Evolutionary conservation across 2,888 invertebrate genomes (phyloP).

Genomic region (Dendrolimus houi): DNA sequence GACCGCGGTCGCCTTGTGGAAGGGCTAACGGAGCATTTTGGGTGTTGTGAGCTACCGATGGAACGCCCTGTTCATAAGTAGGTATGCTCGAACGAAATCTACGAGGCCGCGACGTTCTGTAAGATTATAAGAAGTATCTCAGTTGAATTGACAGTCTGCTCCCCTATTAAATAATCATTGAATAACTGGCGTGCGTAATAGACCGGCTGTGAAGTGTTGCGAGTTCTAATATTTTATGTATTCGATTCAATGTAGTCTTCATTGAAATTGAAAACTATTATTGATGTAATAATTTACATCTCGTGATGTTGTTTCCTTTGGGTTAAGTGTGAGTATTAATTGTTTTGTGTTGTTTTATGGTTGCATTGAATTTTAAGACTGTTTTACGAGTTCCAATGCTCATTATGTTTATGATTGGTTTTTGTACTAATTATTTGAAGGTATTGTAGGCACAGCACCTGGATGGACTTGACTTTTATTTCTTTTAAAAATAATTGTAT

Average conservation of each 20-base stretch:
- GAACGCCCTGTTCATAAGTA: too few relatives aligned
- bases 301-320: constrained; percentile 14
- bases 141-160: too few relatives aligned
- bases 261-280: constrained; percentile 49
- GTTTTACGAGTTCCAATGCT: constrained; percentile 21
- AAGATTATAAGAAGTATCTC: too few relatives aligned
- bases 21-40: too few relatives aligned
- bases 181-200: not conserved
- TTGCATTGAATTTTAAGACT: constrained; percentile 34
- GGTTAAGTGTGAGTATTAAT: constrained; percentile 10
- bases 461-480: not conserved
- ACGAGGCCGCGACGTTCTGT: too few relatives aligned
- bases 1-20: too few relatives aligned
- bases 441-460: not conserved
- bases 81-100: too few relatives aligned
- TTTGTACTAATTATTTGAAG: constrained; percentile 15
- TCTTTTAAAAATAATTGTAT: not conserved
- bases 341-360: constrained; percentile 14
- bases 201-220: not conserved
- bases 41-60: too few relatives aligned
- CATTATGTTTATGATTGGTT: constrained; percentile 7
- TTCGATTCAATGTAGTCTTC: constrained; percentile 58
- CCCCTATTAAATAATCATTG: too few relatives aligned
- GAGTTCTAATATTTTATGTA: not conserved
- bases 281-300: constrained; percentile 33